Evolutionary conservation across 2,888 invertebrate genomes (phyloP).

Genomic region (Adela reaumurella): DNA sequence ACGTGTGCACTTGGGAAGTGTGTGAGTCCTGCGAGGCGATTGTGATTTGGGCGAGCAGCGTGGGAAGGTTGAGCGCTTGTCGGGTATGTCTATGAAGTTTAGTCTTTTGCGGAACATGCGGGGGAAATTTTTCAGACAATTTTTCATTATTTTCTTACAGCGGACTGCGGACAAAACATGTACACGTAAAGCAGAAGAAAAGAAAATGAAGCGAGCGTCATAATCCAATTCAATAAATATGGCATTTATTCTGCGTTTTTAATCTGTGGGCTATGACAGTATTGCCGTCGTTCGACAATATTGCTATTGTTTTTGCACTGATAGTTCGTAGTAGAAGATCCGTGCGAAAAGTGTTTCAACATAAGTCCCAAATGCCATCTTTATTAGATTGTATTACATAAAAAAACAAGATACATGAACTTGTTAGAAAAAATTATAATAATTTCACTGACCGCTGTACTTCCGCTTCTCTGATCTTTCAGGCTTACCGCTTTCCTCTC

Average conservation of each 20-base stretch:
- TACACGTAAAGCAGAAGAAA: conserved; percentile 1
- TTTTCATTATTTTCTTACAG: conserved; percentile 46
- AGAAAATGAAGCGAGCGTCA: not conserved
- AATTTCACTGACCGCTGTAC: conserved; percentile 31
- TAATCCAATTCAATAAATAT: not conserved
- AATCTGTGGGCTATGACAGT: too few relatives aligned
- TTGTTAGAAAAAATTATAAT: conserved; percentile 9
- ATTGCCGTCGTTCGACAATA: too few relatives aligned
- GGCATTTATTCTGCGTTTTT: too few relatives aligned
- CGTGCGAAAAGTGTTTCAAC: too few relatives aligned
- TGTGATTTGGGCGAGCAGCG: conserved; percentile 28
- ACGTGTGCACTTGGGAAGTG: conserved; percentile 42
- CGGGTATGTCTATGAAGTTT: conserved; percentile 29
- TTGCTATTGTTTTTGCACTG: too few relatives aligned
- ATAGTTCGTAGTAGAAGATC: too few relatives aligned
- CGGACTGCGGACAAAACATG: too few relatives aligned
- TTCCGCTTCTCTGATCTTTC: conserved; percentile 33
- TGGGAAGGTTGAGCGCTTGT: conserved; percentile 42
- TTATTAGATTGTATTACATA: too few relatives aligned
- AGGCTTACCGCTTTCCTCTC: conserved; percentile 32
- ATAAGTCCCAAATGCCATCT: too few relatives aligned
- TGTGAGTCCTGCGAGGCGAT: conserved; percentile 40
- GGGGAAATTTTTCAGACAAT: conserved; percentile 39
- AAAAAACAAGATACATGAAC: not conserved
- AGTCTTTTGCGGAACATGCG: conserved; percentile 29